A percentile compares a stretch with the other conserved stretches of the same genome.
Conservation (phyloP, 2,888 invertebrate species). For the Malacosoma neustria region DNA sequence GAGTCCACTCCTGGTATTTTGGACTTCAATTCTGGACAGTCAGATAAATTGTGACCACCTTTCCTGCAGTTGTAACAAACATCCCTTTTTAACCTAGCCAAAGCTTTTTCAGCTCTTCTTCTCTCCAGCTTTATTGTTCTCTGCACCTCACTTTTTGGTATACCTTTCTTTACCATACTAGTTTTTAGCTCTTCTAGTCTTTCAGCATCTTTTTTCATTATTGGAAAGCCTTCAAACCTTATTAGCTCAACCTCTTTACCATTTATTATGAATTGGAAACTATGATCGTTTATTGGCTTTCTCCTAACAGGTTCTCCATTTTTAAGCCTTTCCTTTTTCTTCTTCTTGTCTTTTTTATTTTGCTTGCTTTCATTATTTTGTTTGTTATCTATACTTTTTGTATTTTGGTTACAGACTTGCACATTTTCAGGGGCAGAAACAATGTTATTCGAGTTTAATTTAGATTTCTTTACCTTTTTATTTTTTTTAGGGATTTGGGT, state of each 20-base stretch:
- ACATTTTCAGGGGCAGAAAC: not conserved
- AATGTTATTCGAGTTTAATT: not conserved
- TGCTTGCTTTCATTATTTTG: not conserved
- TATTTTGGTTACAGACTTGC: slow-evolving; percentile 1
- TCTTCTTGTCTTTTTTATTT: not conserved
- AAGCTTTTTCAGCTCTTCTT: slow-evolving; percentile 81
- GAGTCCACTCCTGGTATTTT: slow-evolving; percentile 62
- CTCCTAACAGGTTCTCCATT: slow-evolving; percentile 47
- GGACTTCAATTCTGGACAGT: slow-evolving; percentile 82
- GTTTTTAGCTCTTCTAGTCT: slow-evolving; percentile 76
- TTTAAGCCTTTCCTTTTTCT: slow-evolving; percentile 10
- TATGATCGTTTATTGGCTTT: slow-evolving; percentile 58
- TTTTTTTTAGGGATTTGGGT: not conserved
- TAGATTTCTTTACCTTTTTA: slow-evolving; percentile 3
- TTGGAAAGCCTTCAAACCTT: slow-evolving; percentile 81
- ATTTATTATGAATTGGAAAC: slow-evolving; percentile 75
- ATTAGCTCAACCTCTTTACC: slow-evolving; percentile 77
- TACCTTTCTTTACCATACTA: slow-evolving; percentile 78
- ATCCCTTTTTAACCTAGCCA: slow-evolving; percentile 78
- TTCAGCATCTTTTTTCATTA: slow-evolving; percentile 81
- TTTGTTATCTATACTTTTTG: not conserved
- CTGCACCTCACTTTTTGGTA: slow-evolving; percentile 80
- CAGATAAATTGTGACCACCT: slow-evolving; percentile 86
- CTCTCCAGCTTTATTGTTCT: slow-evolving; percentile 80
- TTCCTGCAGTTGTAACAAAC: slow-evolving; percentile 87